Evolutionary conservation across 2,888 invertebrate species (phyloP).

Genomic region (Notocelia uddmanniana): DNA sequence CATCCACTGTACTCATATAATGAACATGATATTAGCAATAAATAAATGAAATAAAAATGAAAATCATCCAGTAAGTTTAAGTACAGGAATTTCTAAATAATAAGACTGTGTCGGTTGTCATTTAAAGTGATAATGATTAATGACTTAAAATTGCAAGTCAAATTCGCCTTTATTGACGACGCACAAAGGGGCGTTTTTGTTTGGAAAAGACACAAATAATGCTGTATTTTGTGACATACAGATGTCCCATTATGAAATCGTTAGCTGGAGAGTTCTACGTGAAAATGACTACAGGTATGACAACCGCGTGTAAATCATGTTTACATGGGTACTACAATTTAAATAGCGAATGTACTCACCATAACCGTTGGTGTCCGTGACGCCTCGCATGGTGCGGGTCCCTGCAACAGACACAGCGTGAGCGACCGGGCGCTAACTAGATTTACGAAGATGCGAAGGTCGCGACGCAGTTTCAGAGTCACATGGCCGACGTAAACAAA

Average conservation of each 20-base stretch:
- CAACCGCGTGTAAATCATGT: slow-evolving; percentile 5
- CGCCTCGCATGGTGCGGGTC: slow-evolving; percentile 36
- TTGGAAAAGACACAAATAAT: not conserved
- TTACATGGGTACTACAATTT: not conserved
- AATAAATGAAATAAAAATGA: no score
- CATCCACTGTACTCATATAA: no score
- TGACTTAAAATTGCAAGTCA: not conserved
- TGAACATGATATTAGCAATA: no score
- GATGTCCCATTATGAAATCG: not conserved
- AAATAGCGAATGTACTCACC: slow-evolving; percentile 20
- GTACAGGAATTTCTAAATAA: no score
- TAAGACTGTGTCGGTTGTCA: not conserved
- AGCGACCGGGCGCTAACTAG: slow-evolving; percentile 55
- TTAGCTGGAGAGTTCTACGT: not conserved
- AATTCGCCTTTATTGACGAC: not conserved
- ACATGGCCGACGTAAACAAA: slow-evolving; percentile 68
- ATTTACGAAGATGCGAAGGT: slow-evolving; percentile 57
- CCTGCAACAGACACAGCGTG: slow-evolving; percentile 28
- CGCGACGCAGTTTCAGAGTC: slow-evolving; percentile 58
- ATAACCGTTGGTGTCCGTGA: slow-evolving; percentile 37
- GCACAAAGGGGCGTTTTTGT: no score
- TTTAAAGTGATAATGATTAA: not conserved
- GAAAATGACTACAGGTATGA: not conserved
- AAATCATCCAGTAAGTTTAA: no score
- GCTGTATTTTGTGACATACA: not conserved